A percentile compares a stretch with the other conserved stretches of the same genome.
These are phyloP conservation scores for Nothobranchius kuhntae DNA, from an alignment of 2,113 vertebrate genomes.

Conservation along the genomic window DNA sequence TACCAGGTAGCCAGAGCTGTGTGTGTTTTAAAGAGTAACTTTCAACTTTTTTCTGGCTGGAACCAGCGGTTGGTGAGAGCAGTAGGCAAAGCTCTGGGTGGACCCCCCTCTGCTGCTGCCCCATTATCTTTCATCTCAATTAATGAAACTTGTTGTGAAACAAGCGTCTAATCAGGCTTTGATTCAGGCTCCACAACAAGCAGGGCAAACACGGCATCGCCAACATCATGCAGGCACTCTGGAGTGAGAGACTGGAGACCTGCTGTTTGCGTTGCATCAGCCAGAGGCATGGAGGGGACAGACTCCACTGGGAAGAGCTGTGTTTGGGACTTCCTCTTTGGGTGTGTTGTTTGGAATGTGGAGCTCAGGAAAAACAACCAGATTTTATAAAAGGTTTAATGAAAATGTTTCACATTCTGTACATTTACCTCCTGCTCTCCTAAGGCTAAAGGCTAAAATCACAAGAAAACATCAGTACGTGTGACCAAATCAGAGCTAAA, in stretches of 20 bases:
- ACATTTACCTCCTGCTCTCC: too few species aligned
- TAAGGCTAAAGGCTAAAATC: too few species aligned
- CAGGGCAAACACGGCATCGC: constrained; percentile 34
- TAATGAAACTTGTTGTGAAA: constrained; percentile 48
- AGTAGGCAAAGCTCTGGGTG: constrained; percentile 2
- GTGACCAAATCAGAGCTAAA: too few species aligned
- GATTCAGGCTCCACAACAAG: constrained; percentile 54
- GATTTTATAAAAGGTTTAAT: too few species aligned
- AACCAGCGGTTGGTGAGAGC: constrained; percentile 13
- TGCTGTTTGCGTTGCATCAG: constrained; percentile 65
- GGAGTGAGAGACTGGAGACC: constrained; percentile 63
- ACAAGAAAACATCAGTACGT: too few species aligned
- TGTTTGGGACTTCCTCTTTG: not conserved
- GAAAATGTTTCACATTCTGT: too few species aligned
- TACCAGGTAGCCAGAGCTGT: constrained; percentile 23
- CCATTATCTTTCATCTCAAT: constrained; percentile 24
- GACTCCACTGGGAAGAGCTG: constrained; percentile 21
- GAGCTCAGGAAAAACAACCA: too few species aligned
- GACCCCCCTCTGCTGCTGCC: not conserved
- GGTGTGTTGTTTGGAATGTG: too few species aligned
- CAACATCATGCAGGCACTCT: constrained; percentile 59
- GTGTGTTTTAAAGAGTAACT: constrained; percentile 7
- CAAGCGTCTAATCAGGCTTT: constrained; percentile 37
- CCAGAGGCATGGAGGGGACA: constrained; percentile 37
- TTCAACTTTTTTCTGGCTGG: constrained; percentile 46